A percentile compares a stretch with the other conserved stretches of the same genome.
phyloP scores from a whole-genome alignment of 2,113 vertebrate species.

The Halichoeres trimaculatus region DNA sequence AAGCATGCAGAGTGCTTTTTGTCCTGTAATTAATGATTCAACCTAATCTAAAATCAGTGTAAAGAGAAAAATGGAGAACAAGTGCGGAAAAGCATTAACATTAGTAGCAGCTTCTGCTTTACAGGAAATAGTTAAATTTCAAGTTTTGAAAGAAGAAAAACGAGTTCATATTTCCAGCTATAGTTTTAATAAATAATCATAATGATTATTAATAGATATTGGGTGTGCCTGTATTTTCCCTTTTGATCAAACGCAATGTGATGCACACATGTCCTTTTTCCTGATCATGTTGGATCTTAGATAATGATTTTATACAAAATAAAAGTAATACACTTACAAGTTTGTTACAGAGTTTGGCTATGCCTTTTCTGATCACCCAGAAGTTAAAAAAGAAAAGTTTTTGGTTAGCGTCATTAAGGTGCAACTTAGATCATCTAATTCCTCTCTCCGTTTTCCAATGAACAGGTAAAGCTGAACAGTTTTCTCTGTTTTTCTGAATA shows the following conservation, averaged over 20 bases:
- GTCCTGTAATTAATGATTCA: background rate
- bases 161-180: no score
- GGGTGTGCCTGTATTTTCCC: background rate
- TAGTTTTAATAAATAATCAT: background rate
- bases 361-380: background rate
- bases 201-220: background rate
- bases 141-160: background rate
- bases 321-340: background rate
- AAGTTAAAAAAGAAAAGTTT: background rate
- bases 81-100: no score
- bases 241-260: background rate
- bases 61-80: background rate
- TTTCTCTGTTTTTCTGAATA: constrained; percentile 10
- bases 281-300: no score
- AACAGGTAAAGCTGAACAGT: background rate
- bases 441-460: no score
- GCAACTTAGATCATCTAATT: no score
- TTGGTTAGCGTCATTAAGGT: no score
- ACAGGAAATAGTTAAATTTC: background rate
- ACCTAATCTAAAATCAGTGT: background rate
- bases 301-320: background rate
- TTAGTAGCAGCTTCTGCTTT: background rate
- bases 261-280: no score
- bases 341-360: background rate
- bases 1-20: background rate